Evolutionary conservation across 2,888 invertebrate genomes (phyloP), one percentile per base, ranked within the genome.

Genomic region (Cephus rjabovi): DNA sequence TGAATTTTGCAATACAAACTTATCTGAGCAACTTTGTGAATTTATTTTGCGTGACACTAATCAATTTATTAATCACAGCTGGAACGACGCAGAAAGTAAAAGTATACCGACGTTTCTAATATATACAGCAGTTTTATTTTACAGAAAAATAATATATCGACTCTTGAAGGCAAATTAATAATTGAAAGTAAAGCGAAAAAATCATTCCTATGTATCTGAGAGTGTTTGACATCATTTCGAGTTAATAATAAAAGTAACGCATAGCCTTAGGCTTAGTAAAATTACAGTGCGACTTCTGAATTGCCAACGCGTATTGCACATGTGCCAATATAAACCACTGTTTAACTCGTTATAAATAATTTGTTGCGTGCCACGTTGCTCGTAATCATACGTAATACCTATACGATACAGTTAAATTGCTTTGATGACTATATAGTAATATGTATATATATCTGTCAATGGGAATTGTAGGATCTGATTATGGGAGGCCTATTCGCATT

Each of bases 201-300:
- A 82, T 78, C 81, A 82, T 81, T 76, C 80, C 81, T 81, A 81
- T 78, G 77, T 83, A 82, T 77, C 80, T 82, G 82, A 78, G 81
- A 35, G 15, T 34, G 34, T 73, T 73, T 30, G 35, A 40, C 12
- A 73, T 77, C 73, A 31, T 37, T 56, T 56, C 56, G 9, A 23
- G 2, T 56, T 2, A 9, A 23, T 56, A 9, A 23, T 56, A 23
- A 56, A 23, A 56, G 56, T 56, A 56, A 56, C 2, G 23, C 56
- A 56, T 23, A 2, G 56, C 56, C 23, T 56, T 23, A 56, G 56
- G 56, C 56, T 56, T 56, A 1, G 23, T 56, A 56, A 23, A 56
- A 56, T 56, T 9, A 2, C 56, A 6, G 23, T 56, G 23, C 9
- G 6, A 56, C 2, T 56, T 56, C 23, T 56, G 9, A 56, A 56